phyloP scores from a whole-genome alignment of 2,797 vertebrate genomes.

The Philypnodon macrostomus region DNA sequence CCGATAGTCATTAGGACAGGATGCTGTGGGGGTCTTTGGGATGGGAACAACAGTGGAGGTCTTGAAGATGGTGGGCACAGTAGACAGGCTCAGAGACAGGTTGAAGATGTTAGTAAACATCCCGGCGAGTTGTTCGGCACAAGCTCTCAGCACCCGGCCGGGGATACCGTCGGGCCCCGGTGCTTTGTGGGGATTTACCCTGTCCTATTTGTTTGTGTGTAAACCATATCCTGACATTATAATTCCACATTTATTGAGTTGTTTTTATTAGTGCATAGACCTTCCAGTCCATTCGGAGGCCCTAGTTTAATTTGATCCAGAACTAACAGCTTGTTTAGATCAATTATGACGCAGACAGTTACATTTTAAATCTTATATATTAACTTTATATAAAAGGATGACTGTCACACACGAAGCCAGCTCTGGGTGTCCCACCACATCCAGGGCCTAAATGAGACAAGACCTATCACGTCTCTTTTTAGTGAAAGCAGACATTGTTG shows the following conservation, averaged over 20 bases:
- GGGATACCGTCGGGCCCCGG: no score
- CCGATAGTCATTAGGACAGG: no score
- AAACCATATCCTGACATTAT: neutral
- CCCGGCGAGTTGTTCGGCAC: no score
- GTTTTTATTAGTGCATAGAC: neutral
- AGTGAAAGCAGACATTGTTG: constrained; percentile 75
- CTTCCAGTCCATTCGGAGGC: neutral
- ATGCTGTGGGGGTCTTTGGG: no score
- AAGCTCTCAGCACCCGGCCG: no score
- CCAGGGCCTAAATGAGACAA: constrained; percentile 60
- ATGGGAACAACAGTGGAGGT: no score
- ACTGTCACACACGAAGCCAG: constrained; percentile 21
- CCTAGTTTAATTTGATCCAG: neutral
- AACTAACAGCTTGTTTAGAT: constrained; percentile 15
- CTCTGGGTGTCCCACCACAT: constrained; percentile 45
- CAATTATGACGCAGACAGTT: constrained; percentile 28
- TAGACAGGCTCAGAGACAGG: no score
- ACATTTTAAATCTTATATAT: constrained; percentile 15
- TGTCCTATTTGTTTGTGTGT: no score
- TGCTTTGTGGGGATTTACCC: no score
- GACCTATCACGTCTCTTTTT: constrained; percentile 69
- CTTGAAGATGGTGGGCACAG: no score
- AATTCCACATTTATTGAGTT: neutral
- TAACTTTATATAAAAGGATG: constrained; percentile 32
- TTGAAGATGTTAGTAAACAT: no score